Conservation (phyloP, 2,113 vertebrate species). For the Epinephelus lanceolatus region DNA sequence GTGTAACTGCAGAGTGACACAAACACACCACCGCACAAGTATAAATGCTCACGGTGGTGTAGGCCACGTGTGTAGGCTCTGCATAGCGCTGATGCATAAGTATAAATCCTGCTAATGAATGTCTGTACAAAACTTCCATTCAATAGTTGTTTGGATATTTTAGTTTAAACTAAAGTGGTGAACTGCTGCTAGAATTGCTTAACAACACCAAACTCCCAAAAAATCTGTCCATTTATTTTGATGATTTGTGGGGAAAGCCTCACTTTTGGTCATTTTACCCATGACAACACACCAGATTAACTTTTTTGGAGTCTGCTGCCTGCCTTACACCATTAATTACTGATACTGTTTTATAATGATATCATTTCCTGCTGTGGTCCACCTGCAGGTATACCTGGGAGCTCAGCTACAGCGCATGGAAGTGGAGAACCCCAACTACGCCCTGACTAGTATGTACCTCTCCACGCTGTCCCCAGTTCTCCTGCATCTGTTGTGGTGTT, state of each 20-base stretch:
- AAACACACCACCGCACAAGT: too few relatives aligned
- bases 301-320: not conserved
- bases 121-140: not conserved
- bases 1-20: too few relatives aligned
- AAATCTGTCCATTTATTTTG: not conserved
- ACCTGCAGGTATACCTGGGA: slow-evolving; percentile 90
- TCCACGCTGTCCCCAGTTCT: not conserved
- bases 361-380: slow-evolving; percentile 42
- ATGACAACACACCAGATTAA: not conserved
- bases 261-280: not conserved
- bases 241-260: not conserved
- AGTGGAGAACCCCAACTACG: slow-evolving; percentile 97
- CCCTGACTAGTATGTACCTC: slow-evolving; percentile 92
- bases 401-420: slow-evolving; percentile 97
- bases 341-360: slow-evolving; percentile 9
- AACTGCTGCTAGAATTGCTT: not conserved
- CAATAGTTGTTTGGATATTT: not conserved
- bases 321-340: not conserved
- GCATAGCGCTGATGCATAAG: too few relatives aligned
- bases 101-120: too few relatives aligned
- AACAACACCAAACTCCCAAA: not conserved
- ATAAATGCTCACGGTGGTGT: too few relatives aligned
- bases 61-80: too few relatives aligned
- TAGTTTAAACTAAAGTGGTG: not conserved
- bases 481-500: slow-evolving; percentile 5